These are phyloP conservation scores for Vulpes ferrilata DNA, from an alignment of 2,113 vertebrate species.

Conservation along the genomic window DNA sequence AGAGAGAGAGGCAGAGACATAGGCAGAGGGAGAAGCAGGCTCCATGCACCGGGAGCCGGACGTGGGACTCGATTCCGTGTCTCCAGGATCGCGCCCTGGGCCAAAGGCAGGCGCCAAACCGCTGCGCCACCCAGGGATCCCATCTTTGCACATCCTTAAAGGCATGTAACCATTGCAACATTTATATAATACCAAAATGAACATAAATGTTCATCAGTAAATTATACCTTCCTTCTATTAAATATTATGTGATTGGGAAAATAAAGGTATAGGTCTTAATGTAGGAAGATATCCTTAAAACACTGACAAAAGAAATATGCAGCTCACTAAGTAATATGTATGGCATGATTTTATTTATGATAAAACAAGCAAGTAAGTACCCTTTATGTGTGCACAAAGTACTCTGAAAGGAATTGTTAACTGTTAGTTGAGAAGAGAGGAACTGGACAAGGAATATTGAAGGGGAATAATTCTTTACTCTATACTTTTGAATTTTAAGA, in stretches of 20 bases:
- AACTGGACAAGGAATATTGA: background rate
- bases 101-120: too few relatives aligned
- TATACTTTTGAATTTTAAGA: background rate
- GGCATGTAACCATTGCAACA: background rate
- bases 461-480: background rate
- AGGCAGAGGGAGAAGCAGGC: too few relatives aligned
- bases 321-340: background rate
- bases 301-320: background rate
- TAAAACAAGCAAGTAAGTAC: background rate
- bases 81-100: too few relatives aligned
- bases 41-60: too few relatives aligned
- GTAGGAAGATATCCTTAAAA: background rate
- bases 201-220: background rate
- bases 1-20: too few relatives aligned
- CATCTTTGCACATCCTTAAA: background rate
- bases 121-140: too few relatives aligned
- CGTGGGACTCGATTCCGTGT: too few relatives aligned
- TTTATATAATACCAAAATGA: background rate
- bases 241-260: background rate
- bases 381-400: background rate
- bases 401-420: background rate
- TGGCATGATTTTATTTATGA: background rate
- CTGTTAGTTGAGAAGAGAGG: background rate
- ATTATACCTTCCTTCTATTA: background rate
- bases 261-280: background rate